Conservation (phyloP, 2,113 vertebrate species). For the Calyptomena viridis region DNA sequence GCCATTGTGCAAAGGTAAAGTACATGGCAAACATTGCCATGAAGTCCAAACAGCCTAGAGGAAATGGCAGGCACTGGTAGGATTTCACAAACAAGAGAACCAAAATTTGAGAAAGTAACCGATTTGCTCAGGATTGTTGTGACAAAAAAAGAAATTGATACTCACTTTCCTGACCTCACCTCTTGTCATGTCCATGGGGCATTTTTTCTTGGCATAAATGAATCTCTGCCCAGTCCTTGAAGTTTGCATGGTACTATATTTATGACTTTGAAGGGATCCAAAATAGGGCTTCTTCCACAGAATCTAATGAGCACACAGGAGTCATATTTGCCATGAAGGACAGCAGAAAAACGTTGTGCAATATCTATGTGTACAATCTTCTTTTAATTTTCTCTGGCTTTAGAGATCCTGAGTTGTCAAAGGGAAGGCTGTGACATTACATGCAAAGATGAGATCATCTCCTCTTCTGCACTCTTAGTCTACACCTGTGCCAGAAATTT, state of each 20-base stretch:
- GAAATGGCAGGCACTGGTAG: not conserved
- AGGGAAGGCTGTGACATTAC: not conserved
- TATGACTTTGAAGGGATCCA: not conserved
- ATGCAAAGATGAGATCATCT: not conserved
- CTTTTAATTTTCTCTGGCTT: not conserved
- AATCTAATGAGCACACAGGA: not conserved
- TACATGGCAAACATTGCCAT: not conserved
- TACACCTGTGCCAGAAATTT: not conserved
- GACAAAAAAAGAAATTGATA: not conserved
- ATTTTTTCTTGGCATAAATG: not conserved
- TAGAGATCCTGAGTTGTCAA: not conserved
- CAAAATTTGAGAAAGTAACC: not conserved
- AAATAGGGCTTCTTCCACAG: not conserved
- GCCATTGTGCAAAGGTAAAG: not conserved
- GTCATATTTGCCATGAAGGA: not conserved
- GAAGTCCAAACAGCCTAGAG: not conserved
- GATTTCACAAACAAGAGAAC: not conserved
- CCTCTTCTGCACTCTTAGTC: not conserved
- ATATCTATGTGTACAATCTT: not conserved
- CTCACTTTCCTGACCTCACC: not conserved
- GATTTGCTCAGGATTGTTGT: not conserved
- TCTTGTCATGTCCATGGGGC: not conserved
- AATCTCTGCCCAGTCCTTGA: not conserved
- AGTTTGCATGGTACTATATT: rapidly evolving
- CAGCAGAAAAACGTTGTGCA: not conserved